Evolutionary conservation across 1,140 invertebrate genomes (phyloP), one percentile per base, ranked within the genome.

Genomic region (Campoletis sonorensis): DNA sequence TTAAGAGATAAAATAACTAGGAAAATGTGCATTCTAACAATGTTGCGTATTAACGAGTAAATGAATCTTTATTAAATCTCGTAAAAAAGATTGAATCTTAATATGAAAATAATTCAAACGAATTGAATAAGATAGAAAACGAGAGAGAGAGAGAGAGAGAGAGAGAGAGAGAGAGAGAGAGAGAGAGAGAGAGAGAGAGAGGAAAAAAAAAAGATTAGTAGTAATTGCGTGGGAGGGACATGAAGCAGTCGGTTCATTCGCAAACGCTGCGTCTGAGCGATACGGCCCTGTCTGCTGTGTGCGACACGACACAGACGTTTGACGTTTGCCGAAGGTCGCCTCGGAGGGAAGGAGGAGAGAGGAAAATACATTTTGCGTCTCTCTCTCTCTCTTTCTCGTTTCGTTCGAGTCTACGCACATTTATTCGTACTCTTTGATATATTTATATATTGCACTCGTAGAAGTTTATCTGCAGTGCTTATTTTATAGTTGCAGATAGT

Each of bases 301-400:
- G 78, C 67, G 54, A 79, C 72, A 82, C 81, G 58, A 68, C 40
- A 80, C 68, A 81, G 82, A 82, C 84, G 79, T 86, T 87, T 86
- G 85, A 87, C 85, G 86, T 87, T 87, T 86, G 80, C 80, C 83
- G 86, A 87, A 87, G 85, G 85, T 85, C 86, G 81, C 16, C 80
- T 10, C 21, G 23, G 11, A 8, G 61, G 61, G 77, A 61, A 27
- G 30, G 76, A 23, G 76, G 15, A 61, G 27, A 13, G 54, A 54
- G 54, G 27, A 27, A 23, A 27, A 64, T 83, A 79, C 82, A 80
- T 40, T 73, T 78, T 79, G 76, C 58, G 75, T 79, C 78, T 81
- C 81, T 51, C 54, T 81, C 61, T 33, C 45, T 54, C 45, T 54
- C 51, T 54, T 18, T 21, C 51, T 54, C 51, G 51, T 18, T 54